A percentile compares a stretch with the other conserved stretches of the same genome.
Evolutionary conservation across 2,113 vertebrate genomes (phyloP).

Genomic region (Cariama cristata): DNA sequence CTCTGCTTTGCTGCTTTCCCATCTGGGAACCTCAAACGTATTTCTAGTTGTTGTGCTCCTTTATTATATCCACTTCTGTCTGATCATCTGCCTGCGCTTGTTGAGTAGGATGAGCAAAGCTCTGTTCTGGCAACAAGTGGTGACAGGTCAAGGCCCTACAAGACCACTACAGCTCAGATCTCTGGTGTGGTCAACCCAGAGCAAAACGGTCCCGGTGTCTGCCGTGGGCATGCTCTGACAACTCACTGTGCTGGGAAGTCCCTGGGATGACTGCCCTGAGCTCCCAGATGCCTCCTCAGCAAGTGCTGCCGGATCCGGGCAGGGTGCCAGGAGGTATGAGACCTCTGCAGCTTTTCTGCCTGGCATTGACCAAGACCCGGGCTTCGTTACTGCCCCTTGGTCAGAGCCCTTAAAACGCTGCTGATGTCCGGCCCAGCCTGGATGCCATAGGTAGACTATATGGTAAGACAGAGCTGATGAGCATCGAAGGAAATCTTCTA

Average conservation of each 20-base stretch:
- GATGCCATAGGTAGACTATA: background rate
- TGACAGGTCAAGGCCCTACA: background rate
- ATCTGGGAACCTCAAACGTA: background rate
- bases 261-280: background rate
- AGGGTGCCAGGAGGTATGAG: background rate
- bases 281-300: background rate
- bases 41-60: background rate
- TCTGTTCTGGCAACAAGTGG: background rate
- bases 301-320: background rate
- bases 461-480: background rate
- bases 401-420: background rate
- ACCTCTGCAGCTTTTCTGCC: background rate
- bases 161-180: background rate
- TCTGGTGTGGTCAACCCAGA: background rate
- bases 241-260: background rate
- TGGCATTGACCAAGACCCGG: background rate
- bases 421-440: background rate
- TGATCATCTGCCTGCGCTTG: background rate
- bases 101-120: background rate
- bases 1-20: background rate
- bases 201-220: background rate
- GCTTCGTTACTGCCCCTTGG: background rate
- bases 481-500: background rate
- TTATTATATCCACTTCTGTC: background rate
- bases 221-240: no score